Conservation (phyloP, 1,140 invertebrate species). For the Protaetia brevitarsis region DNA sequence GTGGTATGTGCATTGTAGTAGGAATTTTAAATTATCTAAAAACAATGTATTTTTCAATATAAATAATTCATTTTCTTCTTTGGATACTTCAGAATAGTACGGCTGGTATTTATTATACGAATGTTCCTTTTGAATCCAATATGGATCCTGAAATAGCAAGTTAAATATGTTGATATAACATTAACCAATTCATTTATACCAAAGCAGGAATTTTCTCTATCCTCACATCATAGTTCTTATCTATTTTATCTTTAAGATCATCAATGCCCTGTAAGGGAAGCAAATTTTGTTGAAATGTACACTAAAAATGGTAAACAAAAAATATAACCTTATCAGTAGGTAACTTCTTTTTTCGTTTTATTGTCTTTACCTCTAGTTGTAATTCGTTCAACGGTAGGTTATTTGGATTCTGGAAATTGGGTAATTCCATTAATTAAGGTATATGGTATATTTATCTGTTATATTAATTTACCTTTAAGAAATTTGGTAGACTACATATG, state of each 20-base stretch:
- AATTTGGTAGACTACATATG: background rate
- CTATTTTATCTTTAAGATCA: slow-evolving; percentile 27
- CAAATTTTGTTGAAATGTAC: background rate
- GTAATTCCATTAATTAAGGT: too few species aligned
- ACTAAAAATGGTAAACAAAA: background rate
- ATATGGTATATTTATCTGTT: background rate
- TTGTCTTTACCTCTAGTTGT: slow-evolving; percentile 33
- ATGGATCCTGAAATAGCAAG: slow-evolving; percentile 33
- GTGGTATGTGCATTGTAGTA: slow-evolving; percentile 39
- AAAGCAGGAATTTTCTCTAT: slow-evolving; percentile 38
- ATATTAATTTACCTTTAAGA: slow-evolving; percentile 11
- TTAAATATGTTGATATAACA: background rate
- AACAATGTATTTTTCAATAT: slow-evolving; percentile 33
- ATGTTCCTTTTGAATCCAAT: slow-evolving; percentile 36
- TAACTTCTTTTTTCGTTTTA: slow-evolving; percentile 28
- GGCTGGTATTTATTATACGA: slow-evolving; percentile 34
- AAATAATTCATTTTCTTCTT: slow-evolving; percentile 37
- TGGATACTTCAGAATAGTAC: slow-evolving; percentile 29
- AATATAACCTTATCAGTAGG: slow-evolving; percentile 19
- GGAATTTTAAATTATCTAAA: slow-evolving; percentile 35
- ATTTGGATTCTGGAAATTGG: slow-evolving; percentile 39
- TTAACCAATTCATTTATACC: slow-evolving; percentile 25
- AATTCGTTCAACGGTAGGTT: slow-evolving; percentile 42
- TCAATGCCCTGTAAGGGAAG: slow-evolving; percentile 29
- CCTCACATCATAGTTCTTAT: slow-evolving; percentile 32